A percentile compares a stretch with the other conserved stretches of the same genome.
Evolutionary conservation across 2,888 invertebrate species (phyloP).

Genomic region (Rhodophaea formosa): DNA sequence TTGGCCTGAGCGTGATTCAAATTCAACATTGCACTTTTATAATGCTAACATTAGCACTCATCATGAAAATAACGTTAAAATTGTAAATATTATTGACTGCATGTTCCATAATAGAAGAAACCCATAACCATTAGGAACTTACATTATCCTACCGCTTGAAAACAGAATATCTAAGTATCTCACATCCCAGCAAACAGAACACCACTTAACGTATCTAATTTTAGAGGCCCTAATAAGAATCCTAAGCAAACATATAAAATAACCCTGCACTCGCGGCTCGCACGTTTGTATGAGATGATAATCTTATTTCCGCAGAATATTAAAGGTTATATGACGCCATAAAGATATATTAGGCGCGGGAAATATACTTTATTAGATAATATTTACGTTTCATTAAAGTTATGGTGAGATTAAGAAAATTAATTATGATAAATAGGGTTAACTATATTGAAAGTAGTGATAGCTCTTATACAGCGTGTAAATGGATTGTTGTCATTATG

Average conservation of each 20-base stretch:
- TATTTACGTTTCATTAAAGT: constrained; percentile 68
- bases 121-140: too few species aligned
- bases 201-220: constrained; percentile 39
- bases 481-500: too few species aligned
- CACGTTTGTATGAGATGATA: constrained; percentile 59
- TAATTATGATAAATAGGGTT: constrained; percentile 35
- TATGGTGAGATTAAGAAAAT: constrained; percentile 39
- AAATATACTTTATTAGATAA: constrained; percentile 62
- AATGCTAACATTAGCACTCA: too few species aligned
- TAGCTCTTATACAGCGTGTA: too few species aligned
- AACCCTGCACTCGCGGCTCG: constrained; percentile 34
- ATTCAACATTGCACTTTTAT: too few species aligned
- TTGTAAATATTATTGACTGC: too few species aligned
- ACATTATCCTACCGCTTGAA: too few species aligned
- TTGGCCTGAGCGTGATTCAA: background rate
- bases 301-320: constrained; percentile 66
- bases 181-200: constrained; percentile 1
- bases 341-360: constrained; percentile 64
- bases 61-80: too few species aligned
- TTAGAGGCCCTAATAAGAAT: constrained; percentile 53
- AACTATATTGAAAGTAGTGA: background rate
- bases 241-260: constrained; percentile 57
- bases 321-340: constrained; percentile 65
- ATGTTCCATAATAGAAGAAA: too few species aligned
- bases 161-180: background rate